Conservation (phyloP, 2,888 invertebrate species). For the Caenorhabditis panamensis region DNA sequence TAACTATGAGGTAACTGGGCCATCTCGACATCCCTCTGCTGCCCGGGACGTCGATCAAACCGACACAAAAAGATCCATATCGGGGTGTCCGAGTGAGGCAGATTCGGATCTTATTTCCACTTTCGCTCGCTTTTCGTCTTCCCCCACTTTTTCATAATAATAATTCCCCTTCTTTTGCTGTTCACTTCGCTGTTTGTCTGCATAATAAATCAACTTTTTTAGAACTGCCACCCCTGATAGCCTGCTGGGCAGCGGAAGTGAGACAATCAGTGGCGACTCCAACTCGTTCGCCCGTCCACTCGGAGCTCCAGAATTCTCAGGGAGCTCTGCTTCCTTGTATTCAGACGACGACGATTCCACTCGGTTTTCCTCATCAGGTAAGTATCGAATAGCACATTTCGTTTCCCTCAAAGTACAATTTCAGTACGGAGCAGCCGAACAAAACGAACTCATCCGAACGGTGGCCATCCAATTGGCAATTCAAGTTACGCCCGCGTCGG, state of each 20-base stretch:
- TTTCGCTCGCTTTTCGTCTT: constrained; percentile 34
- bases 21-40: constrained; percentile 13
- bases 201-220: constrained; percentile 24
- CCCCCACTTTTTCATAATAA: constrained; percentile 40
- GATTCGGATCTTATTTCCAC: constrained; percentile 52
- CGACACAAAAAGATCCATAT: constrained; percentile 54
- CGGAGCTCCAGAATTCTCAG: constrained; percentile 53
- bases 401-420: not conserved
- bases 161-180: constrained; percentile 33
- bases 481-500: constrained; percentile 62
- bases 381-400: not conserved
- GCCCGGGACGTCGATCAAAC: not conserved
- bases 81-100: constrained; percentile 19
- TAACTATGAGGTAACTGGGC: constrained; percentile 58
- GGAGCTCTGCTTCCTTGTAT: constrained; percentile 50
- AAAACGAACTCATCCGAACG: constrained; percentile 25
- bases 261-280: constrained; percentile 62
- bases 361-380: constrained; percentile 43
- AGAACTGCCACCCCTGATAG: constrained; percentile 72
- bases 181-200: constrained; percentile 1
- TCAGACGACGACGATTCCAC: constrained; percentile 57
- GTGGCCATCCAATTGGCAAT: constrained; percentile 52
- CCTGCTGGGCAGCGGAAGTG: constrained; percentile 72
- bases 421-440: constrained; percentile 39
- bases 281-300: constrained; percentile 34